Evolutionary conservation across 2,797 vertebrate genomes (phyloP), one percentile per base, ranked within the genome.

Genomic region (Melanotaenia boesemani): DNA sequence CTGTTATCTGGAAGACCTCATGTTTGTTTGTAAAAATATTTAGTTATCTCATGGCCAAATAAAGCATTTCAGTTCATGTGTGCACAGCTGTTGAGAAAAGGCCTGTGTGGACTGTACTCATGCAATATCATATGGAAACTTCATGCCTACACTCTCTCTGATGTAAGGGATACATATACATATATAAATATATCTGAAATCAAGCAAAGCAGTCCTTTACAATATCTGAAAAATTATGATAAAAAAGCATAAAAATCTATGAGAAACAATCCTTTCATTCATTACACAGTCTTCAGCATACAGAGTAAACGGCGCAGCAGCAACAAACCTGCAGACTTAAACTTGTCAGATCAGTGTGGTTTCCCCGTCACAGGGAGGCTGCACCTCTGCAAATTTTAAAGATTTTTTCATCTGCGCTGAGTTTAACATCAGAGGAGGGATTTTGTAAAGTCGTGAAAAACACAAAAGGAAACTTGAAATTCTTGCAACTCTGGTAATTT

Each of bases 161-260:
- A 91, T 90, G 93, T 93, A 91, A 90, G 91, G 88, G 88, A 89
- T 81, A 88, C 41, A 28, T 44, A 44, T 28, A 62, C 37, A 26
- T 62, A 62, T 26, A 26, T 62, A 62, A 39, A 62, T 91, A 89
- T 89, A 90, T 92, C 81, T 92, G 91, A 87, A 90, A 86, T 93
- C 90, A 94, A 95, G 95, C 95, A 90, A 94, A 96, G 94, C 57
- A 93, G 92, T 94, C 76, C 68, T 84, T 83, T 94, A 94, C 87
- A 91, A 91, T 94, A 95, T 93, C 85, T 87, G 90, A 91, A 95
- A 95, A 95, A 94, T 89, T 74, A 94, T 89, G 67, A 77, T 77
- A 70, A 85, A 86, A 76, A 83, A 88, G 92, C 89, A 88, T 90
- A 79, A 87, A 86, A 89, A 88, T 93, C 80, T 91, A 86, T 87